phyloP scores from a whole-genome alignment of 35 echinoderm and acorn worm genomes.

The Anneissia japonica region DNA sequence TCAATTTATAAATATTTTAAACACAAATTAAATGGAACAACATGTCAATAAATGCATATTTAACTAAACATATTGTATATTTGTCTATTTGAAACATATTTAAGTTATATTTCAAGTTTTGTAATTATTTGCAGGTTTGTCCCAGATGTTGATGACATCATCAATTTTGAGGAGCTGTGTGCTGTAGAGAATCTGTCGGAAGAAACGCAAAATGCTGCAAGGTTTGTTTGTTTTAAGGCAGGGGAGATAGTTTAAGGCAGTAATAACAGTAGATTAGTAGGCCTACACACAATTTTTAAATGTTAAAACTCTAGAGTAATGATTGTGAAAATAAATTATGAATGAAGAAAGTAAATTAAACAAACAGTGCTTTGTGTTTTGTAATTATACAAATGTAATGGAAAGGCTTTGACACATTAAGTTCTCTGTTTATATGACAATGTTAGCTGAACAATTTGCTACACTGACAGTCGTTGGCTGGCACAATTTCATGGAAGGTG shows the following conservation, averaged over 20 bases:
- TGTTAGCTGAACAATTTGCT: too few relatives aligned
- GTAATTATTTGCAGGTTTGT: slow-evolving; percentile 58
- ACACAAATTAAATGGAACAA: not conserved
- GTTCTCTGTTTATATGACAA: too few relatives aligned
- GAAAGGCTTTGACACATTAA: too few relatives aligned
- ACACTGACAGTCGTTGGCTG: too few relatives aligned
- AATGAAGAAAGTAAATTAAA: too few relatives aligned
- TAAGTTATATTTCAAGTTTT: not conserved
- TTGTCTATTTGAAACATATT: not conserved
- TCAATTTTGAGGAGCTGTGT: slow-evolving; percentile 88
- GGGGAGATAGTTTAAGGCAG: not conserved
- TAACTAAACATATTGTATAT: not conserved
- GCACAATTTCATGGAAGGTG: too few relatives aligned
- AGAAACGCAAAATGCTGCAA: slow-evolving; percentile 66
- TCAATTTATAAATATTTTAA: not conserved
- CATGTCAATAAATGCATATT: not conserved
- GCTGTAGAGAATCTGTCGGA: slow-evolving; percentile 62
- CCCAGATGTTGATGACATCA: slow-evolving; percentile 90
- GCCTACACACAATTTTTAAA: not conserved
- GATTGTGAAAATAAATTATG: too few relatives aligned
- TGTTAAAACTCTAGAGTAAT: too few relatives aligned
- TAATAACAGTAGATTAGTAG: not conserved
- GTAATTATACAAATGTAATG: too few relatives aligned
- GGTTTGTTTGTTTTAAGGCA: slow-evolving; percentile 22
- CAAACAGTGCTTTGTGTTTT: too few relatives aligned